These are phyloP conservation scores for Elegia similella DNA, from an alignment of 2,888 invertebrate genomes.

Conservation along the genomic window DNA sequence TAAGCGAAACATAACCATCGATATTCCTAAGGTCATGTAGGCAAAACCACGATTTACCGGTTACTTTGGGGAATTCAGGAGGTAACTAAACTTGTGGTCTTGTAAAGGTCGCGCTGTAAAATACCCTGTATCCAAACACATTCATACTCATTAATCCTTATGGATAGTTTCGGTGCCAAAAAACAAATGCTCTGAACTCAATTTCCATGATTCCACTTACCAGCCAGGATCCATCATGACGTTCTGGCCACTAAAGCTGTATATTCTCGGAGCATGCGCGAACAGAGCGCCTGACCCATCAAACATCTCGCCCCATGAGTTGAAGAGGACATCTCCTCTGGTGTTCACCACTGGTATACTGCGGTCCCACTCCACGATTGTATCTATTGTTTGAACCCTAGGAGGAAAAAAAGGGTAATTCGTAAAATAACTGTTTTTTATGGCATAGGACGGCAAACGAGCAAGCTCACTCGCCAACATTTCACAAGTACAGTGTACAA, in stretches of 20 bases:
- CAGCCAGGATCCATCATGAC: constrained; percentile 93
- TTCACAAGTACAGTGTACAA: too few relatives aligned
- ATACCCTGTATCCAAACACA: too few relatives aligned
- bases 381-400: constrained; percentile 92
- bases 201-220: constrained; percentile 72
- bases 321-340: constrained; percentile 95
- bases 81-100: constrained; percentile 4
- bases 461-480: too few relatives aligned
- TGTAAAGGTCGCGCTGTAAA: background rate
- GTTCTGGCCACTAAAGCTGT: constrained; percentile 96
- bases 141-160: too few relatives aligned
- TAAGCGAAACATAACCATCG: background rate
- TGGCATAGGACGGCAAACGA: too few relatives aligned
- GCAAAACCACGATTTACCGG: background rate
- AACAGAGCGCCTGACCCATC: constrained; percentile 93
- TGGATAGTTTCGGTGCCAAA: too few relatives aligned
- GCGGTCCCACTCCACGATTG: constrained; percentile 94
- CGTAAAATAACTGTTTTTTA: too few relatives aligned
- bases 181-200: too few relatives aligned
- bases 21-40: constrained; percentile 4
- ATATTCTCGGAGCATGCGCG: constrained; percentile 92
- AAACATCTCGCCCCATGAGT: constrained; percentile 97
- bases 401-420: background rate
- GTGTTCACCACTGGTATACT: constrained; percentile 95
- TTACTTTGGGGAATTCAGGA: background rate